Conservation (phyloP, 2,888 invertebrate species). For the Sphinx pinastri region DNA sequence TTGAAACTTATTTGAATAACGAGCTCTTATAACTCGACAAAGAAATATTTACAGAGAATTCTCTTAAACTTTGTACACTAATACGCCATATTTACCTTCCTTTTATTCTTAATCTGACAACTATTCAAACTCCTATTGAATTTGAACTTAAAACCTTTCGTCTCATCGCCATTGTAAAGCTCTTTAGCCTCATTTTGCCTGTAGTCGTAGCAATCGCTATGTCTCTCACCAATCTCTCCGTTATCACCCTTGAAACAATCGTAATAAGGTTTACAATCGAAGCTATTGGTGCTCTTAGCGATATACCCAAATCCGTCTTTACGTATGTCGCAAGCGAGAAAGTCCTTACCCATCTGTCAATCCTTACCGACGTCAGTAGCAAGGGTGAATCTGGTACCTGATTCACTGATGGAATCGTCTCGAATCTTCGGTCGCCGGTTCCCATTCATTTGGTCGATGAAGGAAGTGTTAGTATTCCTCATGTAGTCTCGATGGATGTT, state of each 20-base stretch:
- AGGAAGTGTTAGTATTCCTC: slow-evolving; percentile 76
- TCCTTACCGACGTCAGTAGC: slow-evolving; percentile 70
- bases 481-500: slow-evolving; percentile 72
- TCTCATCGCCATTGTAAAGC: slow-evolving; percentile 54
- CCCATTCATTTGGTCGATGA: slow-evolving; percentile 77
- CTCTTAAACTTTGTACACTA: slow-evolving; percentile 10
- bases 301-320: slow-evolving; percentile 65
- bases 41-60: slow-evolving; percentile 10
- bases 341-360: slow-evolving; percentile 67
- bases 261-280: slow-evolving; percentile 77
- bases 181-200: slow-evolving; percentile 61
- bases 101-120: slow-evolving; percentile 69
- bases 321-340: slow-evolving; percentile 52
- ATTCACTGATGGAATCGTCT: slow-evolving; percentile 75
- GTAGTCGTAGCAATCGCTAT: slow-evolving; percentile 69
- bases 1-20: background rate
- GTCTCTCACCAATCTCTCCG: slow-evolving; percentile 56
- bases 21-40: background rate
- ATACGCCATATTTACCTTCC: slow-evolving; percentile 54
- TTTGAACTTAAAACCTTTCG: slow-evolving; percentile 69
- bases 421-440: slow-evolving; percentile 65
- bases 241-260: slow-evolving; percentile 70
- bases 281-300: slow-evolving; percentile 72
- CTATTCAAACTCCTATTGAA: slow-evolving; percentile 77
- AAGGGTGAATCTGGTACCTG: slow-evolving; percentile 70